Evolutionary conservation across 1,140 invertebrate species (phyloP).

Genomic region (Periplaneta americana): DNA sequence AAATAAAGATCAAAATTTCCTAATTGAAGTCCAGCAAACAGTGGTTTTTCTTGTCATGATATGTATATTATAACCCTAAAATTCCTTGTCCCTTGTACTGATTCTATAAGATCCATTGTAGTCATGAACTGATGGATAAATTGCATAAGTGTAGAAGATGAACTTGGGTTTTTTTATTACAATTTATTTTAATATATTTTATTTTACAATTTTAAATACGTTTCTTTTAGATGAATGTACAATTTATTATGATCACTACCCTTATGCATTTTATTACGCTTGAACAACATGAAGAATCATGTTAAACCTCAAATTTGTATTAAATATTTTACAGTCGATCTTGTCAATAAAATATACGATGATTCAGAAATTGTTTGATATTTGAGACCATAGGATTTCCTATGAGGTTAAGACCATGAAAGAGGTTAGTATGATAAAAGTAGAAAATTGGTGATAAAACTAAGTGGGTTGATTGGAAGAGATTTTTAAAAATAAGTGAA

Average conservation of each 20-base stretch:
- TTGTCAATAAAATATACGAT: neutral
- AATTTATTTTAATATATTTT: neutral
- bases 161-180: neutral
- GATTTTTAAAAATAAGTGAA: too few relatives aligned
- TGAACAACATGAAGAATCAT: neutral
- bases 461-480: too few relatives aligned
- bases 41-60: conserved; percentile 24
- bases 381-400: too few relatives aligned
- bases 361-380: neutral
- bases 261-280: too few relatives aligned
- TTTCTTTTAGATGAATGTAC: neutral
- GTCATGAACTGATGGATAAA: neutral
- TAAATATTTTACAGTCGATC: neutral
- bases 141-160: neutral
- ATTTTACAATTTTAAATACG: neutral
- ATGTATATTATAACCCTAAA: neutral
- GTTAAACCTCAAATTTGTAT: neutral
- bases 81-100: neutral
- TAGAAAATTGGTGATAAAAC: too few relatives aligned
- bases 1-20: conserved; percentile 49
- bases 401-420: too few relatives aligned
- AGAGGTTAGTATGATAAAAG: too few relatives aligned
- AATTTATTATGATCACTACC: neutral
- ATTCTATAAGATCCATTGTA: neutral
- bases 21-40: conserved; percentile 28